Conservation (phyloP, 2,797 vertebrate species). For the Lithobates pipiens region DNA sequence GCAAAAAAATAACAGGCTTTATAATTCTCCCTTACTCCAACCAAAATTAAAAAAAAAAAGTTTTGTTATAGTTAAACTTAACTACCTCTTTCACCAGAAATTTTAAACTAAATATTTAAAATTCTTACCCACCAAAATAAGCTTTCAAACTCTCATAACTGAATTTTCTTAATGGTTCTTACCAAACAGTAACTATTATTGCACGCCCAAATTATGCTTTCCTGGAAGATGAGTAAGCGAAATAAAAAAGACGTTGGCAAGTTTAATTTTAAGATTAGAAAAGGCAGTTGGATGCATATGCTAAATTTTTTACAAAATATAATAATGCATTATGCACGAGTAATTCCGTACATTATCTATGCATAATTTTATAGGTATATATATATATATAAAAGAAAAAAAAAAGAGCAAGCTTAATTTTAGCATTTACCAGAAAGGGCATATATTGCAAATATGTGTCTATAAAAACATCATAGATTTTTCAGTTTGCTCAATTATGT, state of each 20-base stretch:
- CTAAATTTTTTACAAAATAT: conserved; percentile 2
- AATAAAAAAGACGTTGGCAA: background rate
- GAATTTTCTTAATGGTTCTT: background rate
- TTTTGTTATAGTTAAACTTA: too few relatives aligned
- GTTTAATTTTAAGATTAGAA: background rate
- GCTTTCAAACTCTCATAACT: too few relatives aligned
- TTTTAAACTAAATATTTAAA: background rate
- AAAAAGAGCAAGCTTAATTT: conserved; percentile 18
- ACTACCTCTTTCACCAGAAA: too few relatives aligned
- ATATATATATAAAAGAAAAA: background rate
- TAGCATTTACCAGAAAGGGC: conserved; percentile 31
- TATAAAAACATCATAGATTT: conserved; percentile 41
- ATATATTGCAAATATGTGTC: background rate
- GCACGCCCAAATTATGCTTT: background rate
- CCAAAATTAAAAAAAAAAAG: too few relatives aligned
- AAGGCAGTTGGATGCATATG: background rate
- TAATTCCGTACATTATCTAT: conserved; percentile 2
- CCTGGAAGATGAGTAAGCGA: conserved; percentile 30
- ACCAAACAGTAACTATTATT: background rate
- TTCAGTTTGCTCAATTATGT: conserved; percentile 30
- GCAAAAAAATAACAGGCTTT: too few relatives aligned
- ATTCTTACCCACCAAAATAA: too few relatives aligned
- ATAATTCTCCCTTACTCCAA: too few relatives aligned
- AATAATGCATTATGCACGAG: background rate
- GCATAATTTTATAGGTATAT: background rate